Percentiles rank a stretch among this genome's conserved stretches.
phyloP scores from a whole-genome alignment of 2,888 invertebrate genomes.

The Steinernema carpocapsae region DNA sequence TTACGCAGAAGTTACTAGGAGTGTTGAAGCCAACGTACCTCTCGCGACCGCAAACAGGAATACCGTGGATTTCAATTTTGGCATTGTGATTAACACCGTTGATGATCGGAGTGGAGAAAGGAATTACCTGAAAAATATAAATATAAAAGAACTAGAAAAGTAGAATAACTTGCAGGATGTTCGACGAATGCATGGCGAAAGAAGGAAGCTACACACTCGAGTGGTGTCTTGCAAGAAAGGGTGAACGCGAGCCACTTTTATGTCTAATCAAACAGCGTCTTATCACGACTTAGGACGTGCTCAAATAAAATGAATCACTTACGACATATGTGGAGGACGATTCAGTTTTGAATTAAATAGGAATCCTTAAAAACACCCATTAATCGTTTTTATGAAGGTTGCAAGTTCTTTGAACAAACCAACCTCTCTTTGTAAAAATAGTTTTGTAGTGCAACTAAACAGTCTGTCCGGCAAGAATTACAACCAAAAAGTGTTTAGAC shows the following conservation, averaged over 20 bases:
- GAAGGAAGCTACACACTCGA: neutral
- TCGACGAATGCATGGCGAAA: slow-evolving; percentile 35
- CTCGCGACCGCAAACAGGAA: slow-evolving; percentile 3
- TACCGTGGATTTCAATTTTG: slow-evolving; percentile 34
- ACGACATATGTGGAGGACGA: too few species aligned
- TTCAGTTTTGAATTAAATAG: too few species aligned
- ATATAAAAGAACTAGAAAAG: neutral
- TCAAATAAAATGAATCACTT: slow-evolving; percentile 17
- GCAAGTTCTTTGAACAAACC: too few species aligned
- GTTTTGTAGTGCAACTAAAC: too few species aligned
- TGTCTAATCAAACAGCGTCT: neutral
- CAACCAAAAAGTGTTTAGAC: too few species aligned
- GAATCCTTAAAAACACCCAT: too few species aligned
- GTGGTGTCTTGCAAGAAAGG: neutral
- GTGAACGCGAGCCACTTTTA: slow-evolving; percentile 4
- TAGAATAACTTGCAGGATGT: neutral
- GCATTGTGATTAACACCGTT: slow-evolving; percentile 17
- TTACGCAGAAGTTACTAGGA: too few species aligned
- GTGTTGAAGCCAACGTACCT: too few species aligned
- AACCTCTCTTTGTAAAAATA: too few species aligned
- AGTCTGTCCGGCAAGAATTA: too few species aligned
- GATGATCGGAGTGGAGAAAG: slow-evolving; percentile 28
- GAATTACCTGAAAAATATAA: slow-evolving; percentile 16
- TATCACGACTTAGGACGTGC: slow-evolving; percentile 12
- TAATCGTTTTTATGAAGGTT: too few species aligned